phyloP scores from a whole-genome alignment of 2,888 invertebrate genomes.

The Cheilosia pagana region DNA sequence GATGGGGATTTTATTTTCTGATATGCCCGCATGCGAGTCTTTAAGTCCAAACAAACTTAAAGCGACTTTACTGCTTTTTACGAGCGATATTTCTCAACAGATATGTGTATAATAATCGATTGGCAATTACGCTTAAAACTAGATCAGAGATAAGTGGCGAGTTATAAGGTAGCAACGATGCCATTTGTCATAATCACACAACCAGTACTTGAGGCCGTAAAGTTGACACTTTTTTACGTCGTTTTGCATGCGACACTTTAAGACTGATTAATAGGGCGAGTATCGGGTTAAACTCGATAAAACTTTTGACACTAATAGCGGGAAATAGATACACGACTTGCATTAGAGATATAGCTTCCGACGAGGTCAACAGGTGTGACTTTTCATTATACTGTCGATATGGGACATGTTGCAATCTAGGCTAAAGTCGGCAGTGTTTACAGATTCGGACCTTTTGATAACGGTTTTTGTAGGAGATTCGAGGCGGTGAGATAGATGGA shows the following conservation, averaged over 20 bases:
- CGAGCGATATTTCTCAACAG: not conserved
- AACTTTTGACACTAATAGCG: too few relatives aligned
- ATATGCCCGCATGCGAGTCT: not conserved
- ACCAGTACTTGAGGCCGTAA: not conserved
- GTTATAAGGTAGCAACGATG: not conserved
- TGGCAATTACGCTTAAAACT: not conserved
- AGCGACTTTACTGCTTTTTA: not conserved
- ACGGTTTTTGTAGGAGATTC: too few relatives aligned
- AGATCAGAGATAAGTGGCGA: not conserved
- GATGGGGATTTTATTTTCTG: not conserved
- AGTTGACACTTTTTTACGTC: constrained; percentile 18
- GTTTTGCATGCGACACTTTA: not conserved
- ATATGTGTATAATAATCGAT: not conserved
- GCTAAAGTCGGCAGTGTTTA: too few relatives aligned
- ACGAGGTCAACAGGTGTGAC: too few relatives aligned
- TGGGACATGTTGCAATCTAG: too few relatives aligned
- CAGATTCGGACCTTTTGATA: too few relatives aligned
- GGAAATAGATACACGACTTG: too few relatives aligned
- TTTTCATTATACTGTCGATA: too few relatives aligned
- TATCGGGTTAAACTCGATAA: not conserved
- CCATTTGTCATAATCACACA: not conserved
- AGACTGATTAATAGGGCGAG: not conserved
- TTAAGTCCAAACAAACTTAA: not conserved
- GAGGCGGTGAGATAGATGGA: too few relatives aligned
- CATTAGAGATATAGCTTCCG: too few relatives aligned